phyloP scores from a whole-genome alignment of 2,888 invertebrate genomes.

The Acronicta psi region DNA sequence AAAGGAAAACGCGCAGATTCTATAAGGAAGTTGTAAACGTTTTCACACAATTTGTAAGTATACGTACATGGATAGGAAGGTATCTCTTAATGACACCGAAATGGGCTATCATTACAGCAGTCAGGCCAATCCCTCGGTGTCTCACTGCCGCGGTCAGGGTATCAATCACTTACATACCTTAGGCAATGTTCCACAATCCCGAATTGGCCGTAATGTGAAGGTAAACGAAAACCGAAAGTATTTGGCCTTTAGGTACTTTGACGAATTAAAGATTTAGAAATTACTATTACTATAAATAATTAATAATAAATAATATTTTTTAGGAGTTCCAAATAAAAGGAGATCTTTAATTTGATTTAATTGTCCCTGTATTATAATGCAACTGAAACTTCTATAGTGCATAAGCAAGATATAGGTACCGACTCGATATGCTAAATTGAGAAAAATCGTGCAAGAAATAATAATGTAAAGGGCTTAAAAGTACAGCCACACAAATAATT shows the following conservation, averaged over 20 bases:
- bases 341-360: too few species aligned
- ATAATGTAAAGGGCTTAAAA: too few species aligned
- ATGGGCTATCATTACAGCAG: conserved; percentile 63
- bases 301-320: too few species aligned
- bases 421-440: too few species aligned
- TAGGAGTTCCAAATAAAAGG: too few species aligned
- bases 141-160: conserved; percentile 55
- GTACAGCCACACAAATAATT: too few species aligned
- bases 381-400: too few species aligned
- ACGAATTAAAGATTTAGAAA: not conserved
- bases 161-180: conserved; percentile 61
- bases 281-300: too few species aligned
- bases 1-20: conserved; percentile 10
- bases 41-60: conserved; percentile 10
- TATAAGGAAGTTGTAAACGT: conserved; percentile 20
- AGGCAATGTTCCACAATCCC: conserved; percentile 49
- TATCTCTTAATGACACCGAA: conserved; percentile 57
- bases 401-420: too few species aligned
- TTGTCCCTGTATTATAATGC: too few species aligned
- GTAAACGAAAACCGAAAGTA: conserved; percentile 43
- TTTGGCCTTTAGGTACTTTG: conserved; percentile 38
- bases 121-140: conserved; percentile 63
- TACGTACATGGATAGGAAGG: conserved; percentile 37
- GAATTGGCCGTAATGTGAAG: conserved; percentile 30
- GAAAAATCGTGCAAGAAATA: too few species aligned